Evolutionary conservation across 2,113 vertebrate species (phyloP), one percentile per base, ranked within the genome.

Genomic region (Nothocercus nigrocapillus): DNA sequence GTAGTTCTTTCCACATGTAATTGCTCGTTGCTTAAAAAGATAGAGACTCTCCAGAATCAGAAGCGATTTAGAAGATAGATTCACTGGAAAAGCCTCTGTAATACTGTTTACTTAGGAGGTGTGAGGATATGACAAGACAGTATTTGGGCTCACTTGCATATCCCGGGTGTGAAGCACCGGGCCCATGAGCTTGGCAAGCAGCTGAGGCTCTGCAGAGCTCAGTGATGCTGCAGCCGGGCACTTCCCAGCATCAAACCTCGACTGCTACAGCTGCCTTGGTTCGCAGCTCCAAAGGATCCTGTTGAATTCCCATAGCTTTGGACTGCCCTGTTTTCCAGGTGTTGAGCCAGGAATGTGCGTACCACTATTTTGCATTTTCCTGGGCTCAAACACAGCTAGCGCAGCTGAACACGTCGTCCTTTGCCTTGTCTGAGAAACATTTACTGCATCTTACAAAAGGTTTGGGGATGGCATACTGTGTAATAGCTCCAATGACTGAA

Each of bases 401-500:
- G 96, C 82, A 94, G 96, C 85, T 96, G 97, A 98, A 97, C 96
- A 96, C 97, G 98, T 96, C 96, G 97, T 97, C 98, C 87, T 91
- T 96, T 95, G 94, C 97, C 85, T 91, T 94, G 96, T 88, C 97
- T 97, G 92, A 97, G 96, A 97, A 98, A 98, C 82, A 91, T 97
- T 98, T 97, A 96, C 94, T 91, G 92, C 94, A 96, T 95, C 95
- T 95, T 97, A 98, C 97, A 96, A 98, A 97, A 97, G 97, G 96
- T 96, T 98, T 95, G 81, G 95, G 93, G 97, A 97, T 95, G 93
- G 96, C 98, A 95, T 96, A 98, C 97, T 97, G 98, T 98, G 96
- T 98, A 97, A 97, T 97, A 96, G 97, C 96, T 96, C 80, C 97
- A 97, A 96, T 94, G 97, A 98, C 97, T 97, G 97, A 98, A 98